Evolutionary conservation across 1,140 invertebrate species (phyloP).

Genomic region (Drosophila mayri): DNA sequence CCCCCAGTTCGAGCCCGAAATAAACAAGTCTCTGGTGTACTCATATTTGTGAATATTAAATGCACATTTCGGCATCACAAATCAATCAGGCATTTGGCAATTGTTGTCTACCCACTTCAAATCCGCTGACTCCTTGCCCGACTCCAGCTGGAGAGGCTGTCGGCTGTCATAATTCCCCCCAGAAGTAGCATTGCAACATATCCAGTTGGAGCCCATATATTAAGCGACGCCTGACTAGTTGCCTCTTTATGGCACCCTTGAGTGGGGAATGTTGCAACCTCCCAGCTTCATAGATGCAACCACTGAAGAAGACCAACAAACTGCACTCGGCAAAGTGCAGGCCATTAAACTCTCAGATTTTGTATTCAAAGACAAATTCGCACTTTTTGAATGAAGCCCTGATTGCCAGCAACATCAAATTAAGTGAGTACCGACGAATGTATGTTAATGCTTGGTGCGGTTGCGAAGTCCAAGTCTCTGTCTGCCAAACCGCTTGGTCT

Average conservation of each 20-base stretch:
- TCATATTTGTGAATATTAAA: constrained; percentile 59
- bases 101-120: constrained; percentile 50
- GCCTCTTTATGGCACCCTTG: constrained; percentile 39
- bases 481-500: constrained; percentile 7
- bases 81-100: constrained; percentile 70
- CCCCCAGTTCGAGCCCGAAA: background rate
- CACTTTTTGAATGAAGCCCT: constrained; percentile 28
- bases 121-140: constrained; percentile 30
- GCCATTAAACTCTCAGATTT: constrained; percentile 9
- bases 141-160: constrained; percentile 26
- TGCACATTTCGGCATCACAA: constrained; percentile 51
- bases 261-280: constrained; percentile 28
- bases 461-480: constrained; percentile 33
- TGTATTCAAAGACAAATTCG: constrained; percentile 11
- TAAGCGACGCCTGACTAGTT: constrained; percentile 28
- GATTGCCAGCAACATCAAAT: constrained; percentile 39
- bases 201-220: constrained; percentile 36
- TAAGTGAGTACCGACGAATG: constrained; percentile 44
- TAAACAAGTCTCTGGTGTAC: background rate
- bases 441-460: constrained; percentile 62
- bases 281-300: background rate
- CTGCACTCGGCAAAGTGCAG: constrained; percentile 3
- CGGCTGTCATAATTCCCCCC: constrained; percentile 10
- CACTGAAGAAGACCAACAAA: constrained; percentile 3
- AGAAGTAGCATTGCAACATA: constrained; percentile 27